These are phyloP conservation scores for Chymomyza amoena DNA, from an alignment of 2,888 invertebrate genomes.

Conservation along the genomic window DNA sequence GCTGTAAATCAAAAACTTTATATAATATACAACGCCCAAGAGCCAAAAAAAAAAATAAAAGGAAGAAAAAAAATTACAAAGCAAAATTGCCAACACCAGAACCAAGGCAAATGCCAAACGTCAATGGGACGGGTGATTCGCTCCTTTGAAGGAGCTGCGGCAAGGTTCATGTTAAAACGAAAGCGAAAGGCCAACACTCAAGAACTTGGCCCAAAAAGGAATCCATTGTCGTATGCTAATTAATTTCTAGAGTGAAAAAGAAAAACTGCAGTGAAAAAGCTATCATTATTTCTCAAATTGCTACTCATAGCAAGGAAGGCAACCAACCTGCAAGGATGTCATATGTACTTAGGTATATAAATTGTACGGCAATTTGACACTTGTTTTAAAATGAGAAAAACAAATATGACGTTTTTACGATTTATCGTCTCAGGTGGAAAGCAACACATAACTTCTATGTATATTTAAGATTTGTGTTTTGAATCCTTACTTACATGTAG, in stretches of 20 bases:
- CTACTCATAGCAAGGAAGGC: not conserved
- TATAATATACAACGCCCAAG: not conserved
- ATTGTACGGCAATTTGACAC: not conserved
- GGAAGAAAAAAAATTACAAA: not conserved
- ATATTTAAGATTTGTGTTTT: not conserved
- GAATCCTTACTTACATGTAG: not conserved
- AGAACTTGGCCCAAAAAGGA: not conserved
- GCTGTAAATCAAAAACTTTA: not conserved
- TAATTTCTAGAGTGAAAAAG: not conserved
- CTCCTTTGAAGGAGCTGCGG: not conserved
- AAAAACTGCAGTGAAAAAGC: not conserved
- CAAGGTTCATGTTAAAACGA: not conserved
- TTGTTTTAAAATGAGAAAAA: not conserved
- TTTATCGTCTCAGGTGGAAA: not conserved
- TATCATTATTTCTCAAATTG: not conserved
- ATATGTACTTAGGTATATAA: too few species aligned
- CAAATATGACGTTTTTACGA: not conserved
- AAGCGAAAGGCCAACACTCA: not conserved
- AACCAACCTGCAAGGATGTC: not conserved
- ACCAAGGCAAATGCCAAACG: not conserved
- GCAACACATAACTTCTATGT: not conserved
- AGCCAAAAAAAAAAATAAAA: not conserved
- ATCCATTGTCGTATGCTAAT: not conserved
- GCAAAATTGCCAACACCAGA: not conserved
- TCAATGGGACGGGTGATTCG: not conserved